Base-by-base conservation (phyloP, 2,888 invertebrate species). In the Troides aeacus region DNA sequence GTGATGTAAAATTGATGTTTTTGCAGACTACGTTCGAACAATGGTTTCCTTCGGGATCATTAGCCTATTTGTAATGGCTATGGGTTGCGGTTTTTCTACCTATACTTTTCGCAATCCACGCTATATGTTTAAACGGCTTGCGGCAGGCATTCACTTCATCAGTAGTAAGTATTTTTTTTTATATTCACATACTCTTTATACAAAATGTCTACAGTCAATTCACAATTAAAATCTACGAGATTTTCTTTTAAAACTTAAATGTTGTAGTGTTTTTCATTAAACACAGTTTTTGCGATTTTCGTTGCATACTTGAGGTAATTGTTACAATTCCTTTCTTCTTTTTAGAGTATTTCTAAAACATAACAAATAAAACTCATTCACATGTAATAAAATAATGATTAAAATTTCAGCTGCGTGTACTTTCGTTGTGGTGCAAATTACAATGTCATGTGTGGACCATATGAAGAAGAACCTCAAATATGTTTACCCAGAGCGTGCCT, bases 41-140 rank as follows among this genome's bases (percentile, higher is more conserved):
- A 96, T 97, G 89, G 95, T 96, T 50, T 96, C 97, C 0, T 97
- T 97, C 82, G 96, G 96, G 61, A 94, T 97, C 75, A 97, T 97
- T 79, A 96, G 96, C 72, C 84, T 97, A 69, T 94, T 96, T 74
- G 94, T 97, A 59, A 97, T 97, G 96, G 85, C 95, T 60, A 94
- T 97, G 94, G 97, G 97, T 0, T 95, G 96, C 66, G 94, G 95
- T 2, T 97, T 97, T 85, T 97, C 97, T 8, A 93, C 95, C 73
- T 97, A 97, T 84, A 97, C 97, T 21, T 96, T 97, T 83, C 93
- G 94, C 75, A 96, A 97, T 81, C 96, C 97, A 4, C 94, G 97
- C 6, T 97, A 97, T 84, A 97, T 97, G 95, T 97, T 97, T 90
- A 97, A 97, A 84, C 93, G 97, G 56, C 93, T 97, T 36, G 97